Base-by-base conservation (phyloP, 1,140 invertebrate species). In the Acarapis woodi region DNA sequence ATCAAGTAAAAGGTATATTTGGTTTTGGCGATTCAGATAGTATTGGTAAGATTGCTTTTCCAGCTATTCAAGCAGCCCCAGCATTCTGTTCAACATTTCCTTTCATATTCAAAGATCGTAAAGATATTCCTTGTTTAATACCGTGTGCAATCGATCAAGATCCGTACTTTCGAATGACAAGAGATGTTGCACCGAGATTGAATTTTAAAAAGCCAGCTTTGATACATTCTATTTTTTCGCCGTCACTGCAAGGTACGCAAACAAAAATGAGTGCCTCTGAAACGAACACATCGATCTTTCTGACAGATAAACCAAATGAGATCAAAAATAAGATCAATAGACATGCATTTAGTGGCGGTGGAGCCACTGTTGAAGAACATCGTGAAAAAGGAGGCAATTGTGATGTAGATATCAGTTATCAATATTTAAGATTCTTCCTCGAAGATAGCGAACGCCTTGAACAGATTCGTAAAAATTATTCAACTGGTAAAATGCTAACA, bases 71-170 rank as follows among this genome's bases (percentile, higher is more conserved):
- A 61, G 90, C 88, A 6, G 77, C 83, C 1, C 90, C 93, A 1
- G 74, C 79, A 9, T 70, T 99, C 49, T 80, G 79, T 1, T 73
- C 73, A 8, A 73, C 77, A n/a, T 99, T 97, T 59, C 90, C 90
- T 0, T 70, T 74, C 37, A 83, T 99, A 46, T 97, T 99, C 55
- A 70, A 58, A 23, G 51, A 64, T 2, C 62, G 68, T 37, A 69
- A 68, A 35, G 77, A 83, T 51, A 62, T 83, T 36, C 74, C 73
- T 4, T 93, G 83, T 51, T 60, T 99, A 1, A 90, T 99, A 44
- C 90, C 90, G 0, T 97, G 88, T 60, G 93, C 85, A 21, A 97
- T 99, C 49, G 93, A 99, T 65, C 93, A 99, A 65, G 90, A 97
- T 60, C 90, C 90, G 0, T 97, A 96, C 56, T 97, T 99, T 56